Percentiles rank a stretch among this genome's conserved stretches.
These are phyloP conservation scores for Brachionus koreanus DNA, from an alignment of 1,140 invertebrate species.

Conservation along the genomic window DNA sequence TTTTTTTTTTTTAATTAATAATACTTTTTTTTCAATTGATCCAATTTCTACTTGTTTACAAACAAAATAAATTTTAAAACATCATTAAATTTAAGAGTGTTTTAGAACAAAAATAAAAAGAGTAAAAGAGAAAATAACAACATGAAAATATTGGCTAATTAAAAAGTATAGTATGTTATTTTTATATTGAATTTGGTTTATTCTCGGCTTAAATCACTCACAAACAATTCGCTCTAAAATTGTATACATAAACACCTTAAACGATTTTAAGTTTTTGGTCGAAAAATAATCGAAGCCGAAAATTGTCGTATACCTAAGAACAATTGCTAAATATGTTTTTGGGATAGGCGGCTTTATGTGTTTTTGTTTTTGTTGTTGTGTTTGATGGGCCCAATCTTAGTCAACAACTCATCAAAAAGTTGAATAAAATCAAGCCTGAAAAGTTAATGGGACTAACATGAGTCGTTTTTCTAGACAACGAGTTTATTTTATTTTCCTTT, in stretches of 20 bases:
- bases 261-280: constrained; percentile 2
- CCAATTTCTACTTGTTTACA: constrained; percentile 2
- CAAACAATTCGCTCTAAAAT: background rate
- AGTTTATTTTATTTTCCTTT: background rate
- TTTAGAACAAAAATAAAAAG: background rate
- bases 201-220: background rate
- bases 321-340: background rate
- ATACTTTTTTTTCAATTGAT: background rate
- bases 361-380: background rate
- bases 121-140: background rate
- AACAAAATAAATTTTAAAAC: constrained; percentile 10
- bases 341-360: background rate
- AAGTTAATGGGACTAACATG: background rate
- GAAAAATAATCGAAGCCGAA: constrained; percentile 7
- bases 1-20: background rate
- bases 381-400: background rate
- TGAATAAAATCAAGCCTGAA: constrained; percentile 1
- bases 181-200: background rate
- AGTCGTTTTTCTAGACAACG: background rate
- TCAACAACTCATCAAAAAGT: background rate
- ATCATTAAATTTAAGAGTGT: background rate
- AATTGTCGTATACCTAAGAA: background rate
- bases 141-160: constrained; percentile 10
- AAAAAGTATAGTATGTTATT: background rate
- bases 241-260: constrained; percentile 30